Evolutionary conservation across 2,113 vertebrate species (phyloP).

Genomic region (Dicrurus megarhynchus): DNA sequence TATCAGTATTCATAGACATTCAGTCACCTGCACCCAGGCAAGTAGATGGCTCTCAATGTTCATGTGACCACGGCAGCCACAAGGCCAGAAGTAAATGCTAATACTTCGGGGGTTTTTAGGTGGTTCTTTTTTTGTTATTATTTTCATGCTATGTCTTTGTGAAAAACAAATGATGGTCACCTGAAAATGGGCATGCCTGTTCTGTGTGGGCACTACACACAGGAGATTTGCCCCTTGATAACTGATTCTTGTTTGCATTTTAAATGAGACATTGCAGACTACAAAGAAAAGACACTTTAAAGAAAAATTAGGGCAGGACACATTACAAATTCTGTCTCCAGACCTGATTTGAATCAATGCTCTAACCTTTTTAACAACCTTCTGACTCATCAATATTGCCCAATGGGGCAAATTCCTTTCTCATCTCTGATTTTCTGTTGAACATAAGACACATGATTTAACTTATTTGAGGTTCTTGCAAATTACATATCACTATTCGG

Average conservation of each 20-base stretch:
- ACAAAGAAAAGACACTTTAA: neutral
- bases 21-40: neutral
- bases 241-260: neutral
- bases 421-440: neutral
- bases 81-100: neutral
- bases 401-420: neutral
- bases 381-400: neutral
- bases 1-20: neutral
- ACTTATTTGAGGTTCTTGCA: neutral
- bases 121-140: neutral
- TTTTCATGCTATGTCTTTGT: neutral
- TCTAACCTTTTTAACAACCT: neutral
- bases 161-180: neutral
- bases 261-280: neutral
- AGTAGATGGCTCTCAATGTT: neutral
- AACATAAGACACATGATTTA: neutral
- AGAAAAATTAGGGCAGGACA: neutral
- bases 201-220: neutral
- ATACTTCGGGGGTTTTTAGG: fast-evolving
- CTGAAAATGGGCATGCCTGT: neutral
- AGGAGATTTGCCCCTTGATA: neutral
- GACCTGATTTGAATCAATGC: neutral
- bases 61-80: neutral
- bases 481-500: neutral
- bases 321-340: neutral